phyloP scores from a whole-genome alignment of 2,797 vertebrate species.

The Pagetopsis macropterus region DNA sequence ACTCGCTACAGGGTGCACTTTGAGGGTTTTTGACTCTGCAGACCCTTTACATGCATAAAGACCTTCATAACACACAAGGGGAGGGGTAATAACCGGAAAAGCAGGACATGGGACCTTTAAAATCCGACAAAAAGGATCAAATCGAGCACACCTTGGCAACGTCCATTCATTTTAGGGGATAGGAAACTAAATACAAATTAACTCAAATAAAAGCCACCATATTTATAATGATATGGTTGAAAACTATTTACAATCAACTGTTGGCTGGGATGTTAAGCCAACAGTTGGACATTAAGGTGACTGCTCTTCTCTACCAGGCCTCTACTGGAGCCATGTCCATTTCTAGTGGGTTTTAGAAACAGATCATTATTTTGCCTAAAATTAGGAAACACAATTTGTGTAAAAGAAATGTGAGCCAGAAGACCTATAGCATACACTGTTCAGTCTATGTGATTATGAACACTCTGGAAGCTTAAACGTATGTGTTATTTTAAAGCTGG shows the following conservation, averaged over 20 bases:
- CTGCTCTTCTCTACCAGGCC: background rate
- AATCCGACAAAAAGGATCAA: background rate
- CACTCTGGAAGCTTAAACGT: background rate
- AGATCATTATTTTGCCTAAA: background rate
- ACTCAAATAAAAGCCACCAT: background rate
- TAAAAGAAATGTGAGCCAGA: background rate
- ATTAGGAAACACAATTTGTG: background rate
- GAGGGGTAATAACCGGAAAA: no score
- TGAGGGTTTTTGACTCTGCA: no score
- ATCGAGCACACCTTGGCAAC: background rate
- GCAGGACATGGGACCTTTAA: no score
- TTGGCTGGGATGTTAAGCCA: background rate
- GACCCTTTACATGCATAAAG: no score
- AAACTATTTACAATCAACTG: constrained; percentile 4
- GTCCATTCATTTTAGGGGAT: background rate
- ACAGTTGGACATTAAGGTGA: constrained; percentile 2
- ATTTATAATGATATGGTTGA: background rate
- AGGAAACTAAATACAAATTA: background rate
- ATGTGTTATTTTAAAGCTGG: constrained; percentile 2
- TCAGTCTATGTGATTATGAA: background rate
- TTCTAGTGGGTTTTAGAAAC: background rate
- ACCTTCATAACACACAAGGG: no score
- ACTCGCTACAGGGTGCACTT: no score
- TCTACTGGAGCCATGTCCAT: background rate
- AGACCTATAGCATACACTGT: background rate